Conservation (phyloP, 2,797 vertebrate species). For the Chaenodraco wilsoni region DNA sequence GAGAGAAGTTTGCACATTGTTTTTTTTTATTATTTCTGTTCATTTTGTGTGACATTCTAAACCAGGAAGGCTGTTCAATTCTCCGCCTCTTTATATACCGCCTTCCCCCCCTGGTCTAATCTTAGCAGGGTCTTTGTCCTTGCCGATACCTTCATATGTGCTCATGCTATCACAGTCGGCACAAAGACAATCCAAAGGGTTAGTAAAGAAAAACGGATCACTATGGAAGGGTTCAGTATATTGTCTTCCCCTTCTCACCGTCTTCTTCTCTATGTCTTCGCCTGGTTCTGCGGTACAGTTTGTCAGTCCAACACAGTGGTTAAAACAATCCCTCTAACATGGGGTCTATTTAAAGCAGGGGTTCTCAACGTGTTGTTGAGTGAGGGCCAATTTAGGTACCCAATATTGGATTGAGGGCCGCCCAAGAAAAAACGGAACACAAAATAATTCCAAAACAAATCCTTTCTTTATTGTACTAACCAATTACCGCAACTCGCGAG, state of each 20-base stretch:
- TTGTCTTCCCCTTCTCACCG: conserved; percentile 7
- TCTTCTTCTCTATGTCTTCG: conserved; percentile 4
- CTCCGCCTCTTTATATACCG: conserved; percentile 22
- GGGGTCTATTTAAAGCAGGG: background rate
- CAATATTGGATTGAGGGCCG: no score
- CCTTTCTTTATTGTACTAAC: no score
- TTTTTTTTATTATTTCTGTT: conserved; percentile 67
- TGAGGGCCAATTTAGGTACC: no score
- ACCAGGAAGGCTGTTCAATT: conserved; percentile 63
- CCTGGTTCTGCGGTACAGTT: conserved; percentile 12
- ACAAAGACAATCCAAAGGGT: conserved; percentile 18
- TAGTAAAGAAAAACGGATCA: background rate
- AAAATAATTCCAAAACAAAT: no score
- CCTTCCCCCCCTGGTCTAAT: conserved; percentile 30
- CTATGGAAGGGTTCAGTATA: background rate
- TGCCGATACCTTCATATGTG: conserved; percentile 46
- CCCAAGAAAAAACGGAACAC: no score
- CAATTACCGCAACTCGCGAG: no score
- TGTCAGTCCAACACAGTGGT: background rate
- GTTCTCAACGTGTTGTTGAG: no score
- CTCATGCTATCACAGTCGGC: conserved; percentile 37
- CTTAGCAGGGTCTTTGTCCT: conserved; percentile 39
- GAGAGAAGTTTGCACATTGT: conserved; percentile 86
- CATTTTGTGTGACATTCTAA: conserved; percentile 67
- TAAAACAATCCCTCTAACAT: background rate